Conservation (phyloP, 2,113 vertebrate species). For the Dromiciops gliroides region DNA sequence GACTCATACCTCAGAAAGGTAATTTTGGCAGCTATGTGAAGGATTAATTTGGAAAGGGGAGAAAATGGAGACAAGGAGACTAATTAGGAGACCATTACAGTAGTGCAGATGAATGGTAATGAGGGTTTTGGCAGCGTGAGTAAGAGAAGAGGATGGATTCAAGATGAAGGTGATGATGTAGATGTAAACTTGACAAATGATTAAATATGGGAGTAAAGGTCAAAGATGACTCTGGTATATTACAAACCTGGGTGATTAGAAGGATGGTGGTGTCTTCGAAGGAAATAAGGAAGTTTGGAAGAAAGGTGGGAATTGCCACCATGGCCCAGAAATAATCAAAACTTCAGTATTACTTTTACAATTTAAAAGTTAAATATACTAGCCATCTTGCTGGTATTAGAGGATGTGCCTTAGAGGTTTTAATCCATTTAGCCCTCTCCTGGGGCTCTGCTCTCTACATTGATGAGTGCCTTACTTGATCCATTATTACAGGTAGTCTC, state of each 20-base stretch:
- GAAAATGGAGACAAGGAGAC: background rate
- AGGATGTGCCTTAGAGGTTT: background rate
- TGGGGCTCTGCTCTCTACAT: background rate
- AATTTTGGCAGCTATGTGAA: background rate
- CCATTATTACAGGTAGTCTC: background rate
- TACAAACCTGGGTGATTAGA: background rate
- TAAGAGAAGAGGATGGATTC: background rate
- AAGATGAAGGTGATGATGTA: background rate
- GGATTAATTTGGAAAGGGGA: background rate
- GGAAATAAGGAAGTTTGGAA: background rate
- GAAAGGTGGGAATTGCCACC: background rate
- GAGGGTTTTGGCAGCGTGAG: background rate
- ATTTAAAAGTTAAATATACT: background rate
- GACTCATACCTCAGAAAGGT: background rate
- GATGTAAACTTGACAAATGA: background rate
- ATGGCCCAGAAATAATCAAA: background rate
- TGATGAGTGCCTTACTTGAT: background rate
- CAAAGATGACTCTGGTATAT: background rate
- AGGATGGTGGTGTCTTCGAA: background rate
- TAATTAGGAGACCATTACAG: background rate
- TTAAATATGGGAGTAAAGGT: background rate
- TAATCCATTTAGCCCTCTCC: background rate
- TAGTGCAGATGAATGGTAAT: background rate
- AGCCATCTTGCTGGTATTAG: background rate
- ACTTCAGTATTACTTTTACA: background rate